phyloP scores from a whole-genome alignment of 1,140 invertebrate species.

The Zaprionus gabonicus region DNA sequence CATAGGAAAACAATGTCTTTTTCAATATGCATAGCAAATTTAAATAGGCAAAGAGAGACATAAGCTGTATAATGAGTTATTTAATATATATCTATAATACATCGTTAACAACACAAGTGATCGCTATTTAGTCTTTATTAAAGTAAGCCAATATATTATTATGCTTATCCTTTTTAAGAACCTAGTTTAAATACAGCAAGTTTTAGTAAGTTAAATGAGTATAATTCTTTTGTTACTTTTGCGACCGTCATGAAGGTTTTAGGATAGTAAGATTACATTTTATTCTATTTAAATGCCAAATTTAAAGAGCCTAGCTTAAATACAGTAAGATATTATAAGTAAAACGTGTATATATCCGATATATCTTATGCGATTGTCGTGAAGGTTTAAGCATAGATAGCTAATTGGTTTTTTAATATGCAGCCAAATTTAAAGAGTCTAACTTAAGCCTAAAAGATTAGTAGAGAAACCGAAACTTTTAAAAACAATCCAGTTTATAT shows the following conservation, averaged over 20 bases:
- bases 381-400: neutral
- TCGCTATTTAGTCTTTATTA: no score
- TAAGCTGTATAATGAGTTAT: no score
- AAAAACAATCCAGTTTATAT: neutral
- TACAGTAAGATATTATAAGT: neutral
- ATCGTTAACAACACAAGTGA: no score
- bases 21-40: no score
- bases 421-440: neutral
- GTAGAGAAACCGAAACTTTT: neutral
- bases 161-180: no score
- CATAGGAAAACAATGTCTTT: neutral
- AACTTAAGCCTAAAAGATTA: neutral
- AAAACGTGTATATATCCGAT: rapidly evolving
- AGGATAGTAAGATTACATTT: neutral
- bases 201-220: no score
- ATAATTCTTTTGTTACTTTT: neutral
- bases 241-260: neutral
- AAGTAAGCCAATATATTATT: no score
- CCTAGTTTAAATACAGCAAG: no score
- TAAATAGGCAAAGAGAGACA: no score
- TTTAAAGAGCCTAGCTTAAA: neutral
- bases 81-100: no score
- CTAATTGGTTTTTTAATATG: neutral
- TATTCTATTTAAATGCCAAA: neutral
- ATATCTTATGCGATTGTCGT: neutral